These are phyloP conservation scores for Adelges cooleyi DNA, from an alignment of 1,140 invertebrate genomes.

Conservation along the genomic window DNA sequence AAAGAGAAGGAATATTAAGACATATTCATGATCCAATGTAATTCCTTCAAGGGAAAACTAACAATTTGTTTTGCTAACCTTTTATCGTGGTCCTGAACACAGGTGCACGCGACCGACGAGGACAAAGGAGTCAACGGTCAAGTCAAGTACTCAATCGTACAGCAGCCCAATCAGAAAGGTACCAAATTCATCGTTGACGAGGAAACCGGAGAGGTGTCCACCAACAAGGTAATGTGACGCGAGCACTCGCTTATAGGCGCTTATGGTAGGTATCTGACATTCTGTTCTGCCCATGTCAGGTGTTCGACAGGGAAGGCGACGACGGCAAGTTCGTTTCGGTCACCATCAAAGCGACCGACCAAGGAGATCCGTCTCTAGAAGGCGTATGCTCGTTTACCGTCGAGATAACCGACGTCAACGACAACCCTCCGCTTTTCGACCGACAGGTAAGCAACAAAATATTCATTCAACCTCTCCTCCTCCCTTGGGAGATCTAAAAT, in stretches of 20 bases:
- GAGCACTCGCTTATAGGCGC: too few species aligned
- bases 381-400: conserved; percentile 93
- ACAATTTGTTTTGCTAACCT: too few species aligned
- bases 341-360: conserved; percentile 90
- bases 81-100: conserved; percentile 11
- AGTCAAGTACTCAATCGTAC: conserved; percentile 88
- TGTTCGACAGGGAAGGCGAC: conserved; percentile 88
- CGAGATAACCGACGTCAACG: conserved; percentile 90
- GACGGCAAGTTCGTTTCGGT: conserved; percentile 93
- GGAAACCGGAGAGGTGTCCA: conserved; percentile 84
- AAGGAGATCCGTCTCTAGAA: conserved; percentile 87
- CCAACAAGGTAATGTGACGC: conserved; percentile 85
- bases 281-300: conserved; percentile 43
- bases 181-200: conserved; percentile 91
- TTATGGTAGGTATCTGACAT: too few species aligned
- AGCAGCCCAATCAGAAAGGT: conserved; percentile 91
- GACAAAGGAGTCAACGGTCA: conserved; percentile 90
- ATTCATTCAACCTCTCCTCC: too few species aligned
- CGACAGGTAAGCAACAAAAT: conserved; percentile 62
- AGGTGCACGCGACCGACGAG: conserved; percentile 82
- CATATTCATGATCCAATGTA: too few species aligned
- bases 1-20: too few species aligned
- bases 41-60: too few species aligned
- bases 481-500: too few species aligned
- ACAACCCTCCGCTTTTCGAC: conserved; percentile 86